phyloP scores from a whole-genome alignment of 2,113 vertebrate genomes.

The Periophthalmodon schlosseri region DNA sequence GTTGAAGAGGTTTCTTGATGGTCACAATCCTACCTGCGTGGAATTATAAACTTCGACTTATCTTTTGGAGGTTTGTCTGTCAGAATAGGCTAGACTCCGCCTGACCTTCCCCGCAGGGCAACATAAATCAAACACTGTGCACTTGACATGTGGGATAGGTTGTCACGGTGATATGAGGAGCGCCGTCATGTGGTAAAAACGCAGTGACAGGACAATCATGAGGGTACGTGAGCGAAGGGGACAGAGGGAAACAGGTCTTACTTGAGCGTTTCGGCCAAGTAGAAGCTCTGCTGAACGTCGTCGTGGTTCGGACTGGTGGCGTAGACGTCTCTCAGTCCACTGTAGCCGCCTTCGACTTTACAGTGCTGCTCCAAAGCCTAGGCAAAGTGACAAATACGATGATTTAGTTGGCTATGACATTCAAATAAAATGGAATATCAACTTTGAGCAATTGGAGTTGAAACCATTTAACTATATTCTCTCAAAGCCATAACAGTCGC shows the following conservation, averaged over 20 bases:
- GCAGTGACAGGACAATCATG: slow-evolving; percentile 37
- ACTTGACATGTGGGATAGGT: slow-evolving; percentile 11
- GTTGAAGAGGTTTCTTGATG: not conserved
- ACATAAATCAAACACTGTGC: not conserved
- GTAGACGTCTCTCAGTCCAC: slow-evolving; percentile 93
- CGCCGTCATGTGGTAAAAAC: slow-evolving; percentile 2
- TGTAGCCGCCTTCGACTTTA: slow-evolving; percentile 89
- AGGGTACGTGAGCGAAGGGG: slow-evolving; percentile 13
- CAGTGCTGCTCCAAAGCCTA: slow-evolving; percentile 94
- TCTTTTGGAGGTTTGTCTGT: not conserved
- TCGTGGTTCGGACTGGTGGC: slow-evolving; percentile 82
- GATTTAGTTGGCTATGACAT: not conserved
- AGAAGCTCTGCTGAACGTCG: slow-evolving; percentile 98
- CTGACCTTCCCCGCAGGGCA: slow-evolving; percentile 1
- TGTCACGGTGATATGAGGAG: slow-evolving; percentile 4
- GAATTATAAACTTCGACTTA: not conserved
- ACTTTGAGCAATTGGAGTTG: not conserved
- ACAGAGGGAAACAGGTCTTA: slow-evolving; percentile 68
- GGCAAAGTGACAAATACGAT: not conserved
- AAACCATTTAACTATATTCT: not conserved
- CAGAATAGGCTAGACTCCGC: not conserved
- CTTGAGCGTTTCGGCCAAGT: slow-evolving; percentile 96
- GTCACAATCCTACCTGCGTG: not conserved
- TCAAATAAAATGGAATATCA: not conserved
- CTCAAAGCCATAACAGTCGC: not conserved